Conservation (phyloP, 2,888 invertebrate species). For the Lypha dubia region DNA sequence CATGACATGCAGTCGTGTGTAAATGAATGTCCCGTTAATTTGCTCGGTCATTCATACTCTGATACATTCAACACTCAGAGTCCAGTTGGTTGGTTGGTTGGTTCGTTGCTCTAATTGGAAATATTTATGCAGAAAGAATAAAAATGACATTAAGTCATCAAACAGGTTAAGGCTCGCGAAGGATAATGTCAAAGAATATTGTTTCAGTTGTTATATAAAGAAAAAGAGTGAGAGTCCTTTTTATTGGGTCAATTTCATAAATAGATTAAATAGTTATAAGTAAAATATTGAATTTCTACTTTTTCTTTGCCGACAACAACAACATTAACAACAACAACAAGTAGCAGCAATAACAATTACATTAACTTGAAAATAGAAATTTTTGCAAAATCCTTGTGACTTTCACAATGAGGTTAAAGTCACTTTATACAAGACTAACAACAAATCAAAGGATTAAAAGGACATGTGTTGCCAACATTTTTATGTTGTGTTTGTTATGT, state of each 20-base stretch:
- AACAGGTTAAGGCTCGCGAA: constrained; percentile 45
- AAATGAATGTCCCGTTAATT: neutral
- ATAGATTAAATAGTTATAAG: neutral
- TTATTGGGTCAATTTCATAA: constrained; percentile 47
- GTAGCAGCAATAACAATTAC: neutral
- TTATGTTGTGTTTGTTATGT: constrained; percentile 45
- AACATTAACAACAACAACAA: neutral
- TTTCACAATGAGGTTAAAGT: constrained; percentile 67
- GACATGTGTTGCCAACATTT: constrained; percentile 51
- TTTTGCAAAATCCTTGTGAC: neutral
- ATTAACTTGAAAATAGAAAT: constrained; percentile 5
- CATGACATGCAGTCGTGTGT: constrained; percentile 54
- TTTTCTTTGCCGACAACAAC: constrained; percentile 8
- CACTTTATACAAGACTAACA: constrained; percentile 35
- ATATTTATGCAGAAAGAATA: constrained; percentile 37
- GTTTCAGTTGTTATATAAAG: neutral
- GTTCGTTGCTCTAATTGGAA: constrained; percentile 31
- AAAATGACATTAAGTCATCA: constrained; percentile 67
- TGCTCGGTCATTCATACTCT: neutral
- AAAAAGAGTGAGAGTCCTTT: neutral
- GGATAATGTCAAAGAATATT: constrained; percentile 26
- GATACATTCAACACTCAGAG: too few relatives aligned
- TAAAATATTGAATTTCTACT: too few relatives aligned
- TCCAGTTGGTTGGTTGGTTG: constrained; percentile 22
- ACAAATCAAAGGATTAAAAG: constrained; percentile 63